Evolutionary conservation across 2,888 invertebrate genomes (phyloP), one percentile per base, ranked within the genome.

Genomic region (Pristionchus exspectatus): DNA sequence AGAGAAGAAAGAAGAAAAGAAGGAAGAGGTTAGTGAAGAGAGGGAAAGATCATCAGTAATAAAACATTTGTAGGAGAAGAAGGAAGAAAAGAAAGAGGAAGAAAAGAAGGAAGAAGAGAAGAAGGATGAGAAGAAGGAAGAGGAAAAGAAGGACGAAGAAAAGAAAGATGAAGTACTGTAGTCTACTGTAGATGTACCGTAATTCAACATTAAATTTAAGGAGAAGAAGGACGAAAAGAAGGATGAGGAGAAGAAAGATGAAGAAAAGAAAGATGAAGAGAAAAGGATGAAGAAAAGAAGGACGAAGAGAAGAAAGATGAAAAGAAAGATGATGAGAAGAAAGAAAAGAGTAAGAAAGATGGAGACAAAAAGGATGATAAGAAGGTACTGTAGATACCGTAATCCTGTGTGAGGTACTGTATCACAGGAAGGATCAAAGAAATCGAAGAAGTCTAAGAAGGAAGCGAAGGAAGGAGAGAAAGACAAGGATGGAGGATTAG

Each of bases 41-140:
- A 33, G 33, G 16, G 72, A 30, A 16, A 33, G 12, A 30, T 0
- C 0, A 30, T 30, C 30, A 72, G 2, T 16, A 30, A 69, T 12
- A 16, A 38, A 38, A 38, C 38, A 50, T 50, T 72, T 72, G 30
- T 21, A 77, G 77, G 77, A 77, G 24, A 77, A 77, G 77, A 77
- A 77, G 44, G 77, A 77, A 44, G 77, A 77, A 24, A 44, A 77
- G 38, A 77, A 77, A 44, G 44, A 77, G 24, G 77, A 77, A 18
- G 77, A 77, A 38, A 74, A 74, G 74, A 74, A 74, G 74, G 77
- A 77, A 77, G 77, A 77, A 77, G 77, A 77, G 44, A 77, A 77
- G 77, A 77, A 77, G 44, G 77, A 77, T 44, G 77, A 77, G 44
- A 44, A 77, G 77, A 77, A 77, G 44, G 44, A 77, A 24, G 77